Evolutionary conservation across 2,797 vertebrate genomes (phyloP), one percentile per base, ranked within the genome.

Genomic region (Hippoglossus hippoglossus): DNA sequence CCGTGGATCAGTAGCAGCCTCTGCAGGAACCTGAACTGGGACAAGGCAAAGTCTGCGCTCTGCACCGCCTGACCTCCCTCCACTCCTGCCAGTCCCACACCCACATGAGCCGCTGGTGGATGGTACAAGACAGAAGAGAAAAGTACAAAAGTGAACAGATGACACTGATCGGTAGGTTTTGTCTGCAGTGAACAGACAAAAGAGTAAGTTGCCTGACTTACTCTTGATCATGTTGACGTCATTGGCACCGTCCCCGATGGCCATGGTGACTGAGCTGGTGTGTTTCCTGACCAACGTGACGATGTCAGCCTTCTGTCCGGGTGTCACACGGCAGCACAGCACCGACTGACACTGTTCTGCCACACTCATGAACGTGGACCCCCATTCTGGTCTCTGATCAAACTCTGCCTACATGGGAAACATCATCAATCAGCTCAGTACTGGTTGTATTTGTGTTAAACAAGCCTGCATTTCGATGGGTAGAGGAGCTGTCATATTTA

Each of bases 221-320:
- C 98, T 98, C 88, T 99, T 99, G 80, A 99, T 98, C 98, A 99
- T 99, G 93, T 97, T 99, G 46, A 99, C 95, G 0, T 99, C 98
- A 0, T 99, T 99, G 90, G 97, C 96, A 0, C 98, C 98, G 0
- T 99, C 98, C 6, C 98, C 97, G 0, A 99, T 96, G 63, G 96
- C 96, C 93, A 99, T 83, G 0, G 96, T 98, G 85, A 96, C 79
- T 0, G 82, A 94, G 0, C 84, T 63, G 72, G 93, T 95, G 93
- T 98, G 91, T 53, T 95, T 97, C 91, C 94, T 95, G 78, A 99
- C 94, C 90, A 99, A 79, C 1, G 90, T 87, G 52, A 99, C 95
- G 0, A 98, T 82, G 63, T 95, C 83, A 0, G 97, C 96, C 84
- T 99, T 99, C 94, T 99, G 98, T 58, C 95, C 95, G 28, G 98